Conservation (phyloP, 2,113 vertebrate species). For the Anser cygnoides region DNA sequence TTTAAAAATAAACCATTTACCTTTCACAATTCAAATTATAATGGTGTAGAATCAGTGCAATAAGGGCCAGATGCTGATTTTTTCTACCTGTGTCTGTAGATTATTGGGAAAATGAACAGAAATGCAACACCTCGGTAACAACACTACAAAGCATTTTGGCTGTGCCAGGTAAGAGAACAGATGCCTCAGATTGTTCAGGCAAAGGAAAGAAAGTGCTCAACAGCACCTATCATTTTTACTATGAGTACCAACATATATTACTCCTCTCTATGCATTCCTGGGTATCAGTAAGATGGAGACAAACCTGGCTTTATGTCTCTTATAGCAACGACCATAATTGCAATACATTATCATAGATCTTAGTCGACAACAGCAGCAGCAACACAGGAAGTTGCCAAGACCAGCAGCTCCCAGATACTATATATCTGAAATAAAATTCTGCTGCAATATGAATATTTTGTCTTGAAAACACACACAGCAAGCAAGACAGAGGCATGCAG, state of each 20-base stretch:
- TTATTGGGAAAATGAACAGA: background rate
- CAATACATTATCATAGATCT: background rate
- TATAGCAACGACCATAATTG: background rate
- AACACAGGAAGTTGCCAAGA: background rate
- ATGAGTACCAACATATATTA: background rate
- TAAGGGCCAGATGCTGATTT: background rate
- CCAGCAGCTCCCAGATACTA: background rate
- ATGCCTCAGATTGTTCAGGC: background rate
- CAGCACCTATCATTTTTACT: background rate
- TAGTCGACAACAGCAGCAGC: background rate
- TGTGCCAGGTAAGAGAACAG: background rate
- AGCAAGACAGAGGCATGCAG: background rate
- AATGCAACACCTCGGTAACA: background rate
- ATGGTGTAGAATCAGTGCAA: accelerated
- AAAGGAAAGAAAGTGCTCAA: background rate
- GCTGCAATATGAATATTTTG: background rate
- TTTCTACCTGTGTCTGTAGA: background rate
- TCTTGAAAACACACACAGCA: background rate
- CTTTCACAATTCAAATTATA: background rate
- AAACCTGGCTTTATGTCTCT: background rate
- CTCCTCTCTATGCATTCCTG: background rate
- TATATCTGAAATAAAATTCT: background rate
- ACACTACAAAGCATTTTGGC: background rate
- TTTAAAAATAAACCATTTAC: conserved; percentile 1
- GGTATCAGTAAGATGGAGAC: background rate